Evolutionary conservation across 2,113 vertebrate species (phyloP), one percentile per base, ranked within the genome.

Genomic region (Scomber japonicus): DNA sequence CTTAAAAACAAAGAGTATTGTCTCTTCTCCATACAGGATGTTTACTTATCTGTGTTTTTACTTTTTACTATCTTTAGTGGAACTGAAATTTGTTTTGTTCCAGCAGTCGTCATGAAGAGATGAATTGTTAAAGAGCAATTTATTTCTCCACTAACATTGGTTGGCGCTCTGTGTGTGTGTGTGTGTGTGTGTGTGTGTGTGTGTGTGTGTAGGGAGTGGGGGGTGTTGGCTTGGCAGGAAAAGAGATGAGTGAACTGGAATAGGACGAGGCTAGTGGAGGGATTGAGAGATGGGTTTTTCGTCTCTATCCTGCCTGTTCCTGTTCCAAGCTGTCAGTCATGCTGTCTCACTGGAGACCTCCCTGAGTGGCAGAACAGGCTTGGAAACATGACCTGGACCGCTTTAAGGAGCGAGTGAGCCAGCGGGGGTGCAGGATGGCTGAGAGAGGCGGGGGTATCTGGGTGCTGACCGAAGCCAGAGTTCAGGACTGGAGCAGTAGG

Each of bases 241-340:
- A 69, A 64, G 31, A 72, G 61, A 54, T 45, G 45, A 56, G 49
- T 69, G 64, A 66, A 40, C 44, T 75, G 51, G 35, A 85, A 50
- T 64, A 12, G 17, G 66, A 75, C 16, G 3, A 30, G 45, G 40
- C 55, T 77, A 46, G 40, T 69, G 72, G 19, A 82, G 67, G 68
- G 74, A 80, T 54, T 62, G 54, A 85, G 76, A 71, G 70, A 59
- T 44, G 19, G 55, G 30, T 77, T 78, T 71, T 80, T 21, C 6
- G 15, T 45, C 65, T 75, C 63, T n/a, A 75, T 55, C 69, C 66
- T 62, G 65, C 65, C 73, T 84, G 70, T 74, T 90, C 74, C 51
- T 68, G 6, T 65, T 84, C 69, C 68, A 66, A 77, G n/a, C 78
- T 87, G 86, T 84, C 90, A 85, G 79, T 92, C 82, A 86, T 48